Percentiles rank a stretch among this genome's conserved stretches.
These are phyloP conservation scores for Drosophila leonis DNA, from an alignment of 2,888 invertebrate genomes.

Conservation along the genomic window DNA sequence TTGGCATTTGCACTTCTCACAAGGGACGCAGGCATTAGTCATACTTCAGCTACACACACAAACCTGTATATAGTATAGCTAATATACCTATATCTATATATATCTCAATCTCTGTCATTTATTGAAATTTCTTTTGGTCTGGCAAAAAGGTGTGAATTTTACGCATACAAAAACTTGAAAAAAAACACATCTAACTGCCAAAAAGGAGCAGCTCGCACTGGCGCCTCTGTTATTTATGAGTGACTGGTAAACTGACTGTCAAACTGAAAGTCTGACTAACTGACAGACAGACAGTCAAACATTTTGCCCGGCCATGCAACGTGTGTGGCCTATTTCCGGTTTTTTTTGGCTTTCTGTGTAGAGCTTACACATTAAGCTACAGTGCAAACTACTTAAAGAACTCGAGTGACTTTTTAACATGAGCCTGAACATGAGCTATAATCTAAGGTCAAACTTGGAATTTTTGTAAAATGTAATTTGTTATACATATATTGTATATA, in stretches of 20 bases:
- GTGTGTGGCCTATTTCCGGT: constrained; percentile 55
- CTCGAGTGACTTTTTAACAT: neutral
- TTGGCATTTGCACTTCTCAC: constrained; percentile 15
- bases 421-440: neutral
- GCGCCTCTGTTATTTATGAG: constrained; percentile 64
- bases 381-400: constrained; percentile 1
- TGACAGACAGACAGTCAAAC: constrained; percentile 36
- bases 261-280: constrained; percentile 16
- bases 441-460: neutral
- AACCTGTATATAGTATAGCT: neutral
- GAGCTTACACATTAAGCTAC: constrained; percentile 10
- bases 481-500: too few relatives aligned
- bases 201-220: constrained; percentile 33
- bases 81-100: neutral
- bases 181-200: constrained; percentile 7
- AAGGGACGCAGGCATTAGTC: constrained; percentile 24
- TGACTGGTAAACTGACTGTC: constrained; percentile 44
- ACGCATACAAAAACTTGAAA: constrained; percentile 46
- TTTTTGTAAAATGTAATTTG: neutral
- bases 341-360: neutral
- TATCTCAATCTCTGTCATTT: constrained; percentile 35
- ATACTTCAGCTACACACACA: constrained; percentile 6
- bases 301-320: constrained; percentile 24
- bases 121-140: constrained; percentile 42
- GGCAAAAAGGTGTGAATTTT: constrained; percentile 69